Percentiles rank a stretch among this genome's conserved stretches.
Evolutionary conservation across 2,888 invertebrate genomes (phyloP).

Genomic region (Tolmerus cingulatus): DNA sequence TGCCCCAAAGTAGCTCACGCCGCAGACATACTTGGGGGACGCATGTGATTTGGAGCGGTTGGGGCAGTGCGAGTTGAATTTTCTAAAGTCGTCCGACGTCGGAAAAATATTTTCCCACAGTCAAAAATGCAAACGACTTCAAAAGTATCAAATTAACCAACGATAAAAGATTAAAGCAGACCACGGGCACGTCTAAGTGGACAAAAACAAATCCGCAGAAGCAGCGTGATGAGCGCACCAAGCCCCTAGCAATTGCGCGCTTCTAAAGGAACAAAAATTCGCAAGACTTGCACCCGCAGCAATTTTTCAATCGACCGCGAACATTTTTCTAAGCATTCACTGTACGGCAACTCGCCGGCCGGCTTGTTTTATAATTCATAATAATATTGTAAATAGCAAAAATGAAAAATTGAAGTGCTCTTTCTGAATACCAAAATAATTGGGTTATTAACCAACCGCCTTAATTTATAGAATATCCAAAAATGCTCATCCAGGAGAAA

Average conservation of each 20-base stretch:
- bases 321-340: background rate
- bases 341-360: background rate
- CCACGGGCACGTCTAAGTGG: background rate
- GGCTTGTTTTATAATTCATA: background rate
- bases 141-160: constrained; percentile 24
- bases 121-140: constrained; percentile 26
- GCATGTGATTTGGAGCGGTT: background rate
- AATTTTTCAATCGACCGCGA: background rate
- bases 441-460: background rate
- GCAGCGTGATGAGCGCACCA: background rate
- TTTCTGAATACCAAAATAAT: background rate
- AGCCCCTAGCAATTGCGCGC: background rate
- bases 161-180: constrained; percentile 35
- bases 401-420: background rate
- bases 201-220: constrained; percentile 3
- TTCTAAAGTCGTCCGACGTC: background rate
- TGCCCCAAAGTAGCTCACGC: constrained; percentile 2
- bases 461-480: background rate
- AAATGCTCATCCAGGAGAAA: background rate
- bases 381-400: too few relatives aligned
- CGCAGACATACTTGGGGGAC: background rate
- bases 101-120: constrained; percentile 37
- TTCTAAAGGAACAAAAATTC: constrained; percentile 14
- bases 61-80: background rate
- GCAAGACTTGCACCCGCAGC: constrained; percentile 2